phyloP scores from a whole-genome alignment of 2,113 vertebrate genomes.

The Muntiacus reevesi region DNA sequence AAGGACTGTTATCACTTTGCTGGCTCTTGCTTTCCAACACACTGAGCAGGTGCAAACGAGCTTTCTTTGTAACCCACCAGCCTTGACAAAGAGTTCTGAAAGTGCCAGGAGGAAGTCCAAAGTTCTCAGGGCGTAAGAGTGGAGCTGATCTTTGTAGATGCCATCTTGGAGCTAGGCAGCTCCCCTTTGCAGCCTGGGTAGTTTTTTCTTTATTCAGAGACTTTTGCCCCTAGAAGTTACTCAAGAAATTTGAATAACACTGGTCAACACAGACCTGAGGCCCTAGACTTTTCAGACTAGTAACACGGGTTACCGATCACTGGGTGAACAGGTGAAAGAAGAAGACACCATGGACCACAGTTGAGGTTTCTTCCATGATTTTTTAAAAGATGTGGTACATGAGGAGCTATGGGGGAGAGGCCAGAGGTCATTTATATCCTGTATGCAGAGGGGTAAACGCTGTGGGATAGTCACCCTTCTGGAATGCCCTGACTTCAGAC shows the following conservation, averaged over 20 bases:
- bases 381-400: background rate
- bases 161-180: background rate
- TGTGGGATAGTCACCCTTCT: background rate
- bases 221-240: background rate
- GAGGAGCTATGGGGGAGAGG: background rate
- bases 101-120: background rate
- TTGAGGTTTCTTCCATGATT: background rate
- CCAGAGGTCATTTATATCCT: background rate
- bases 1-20: background rate
- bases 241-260: background rate
- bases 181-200: too few species aligned
- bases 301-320: background rate
- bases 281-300: background rate
- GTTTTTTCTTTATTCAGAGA: background rate
- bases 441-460: background rate
- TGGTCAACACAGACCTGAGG: background rate
- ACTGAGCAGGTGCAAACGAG: background rate
- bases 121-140: background rate
- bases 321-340: background rate
- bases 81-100: background rate
- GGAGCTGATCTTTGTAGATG: background rate
- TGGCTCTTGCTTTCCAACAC: background rate
- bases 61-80: background rate
- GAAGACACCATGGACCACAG: background rate
- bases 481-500: background rate